Conservation (phyloP, 2,888 invertebrate species). For the Microdon myrmicae region DNA sequence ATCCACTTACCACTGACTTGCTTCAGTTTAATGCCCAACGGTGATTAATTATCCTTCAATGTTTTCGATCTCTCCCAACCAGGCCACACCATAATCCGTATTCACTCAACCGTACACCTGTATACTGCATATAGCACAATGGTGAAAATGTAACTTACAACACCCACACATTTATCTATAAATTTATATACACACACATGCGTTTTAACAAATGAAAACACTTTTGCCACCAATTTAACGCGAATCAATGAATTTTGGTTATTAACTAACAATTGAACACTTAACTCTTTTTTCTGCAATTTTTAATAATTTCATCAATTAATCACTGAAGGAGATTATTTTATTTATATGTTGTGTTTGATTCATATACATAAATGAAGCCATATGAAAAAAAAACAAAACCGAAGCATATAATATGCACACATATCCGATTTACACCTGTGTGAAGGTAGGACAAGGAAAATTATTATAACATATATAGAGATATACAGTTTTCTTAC, state of each 20-base stretch:
- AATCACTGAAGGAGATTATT: conserved; percentile 1
- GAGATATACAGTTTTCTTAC: conserved; percentile 16
- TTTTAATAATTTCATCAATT: conserved; percentile 13
- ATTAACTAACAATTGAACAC: conserved; percentile 12
- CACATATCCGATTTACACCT: conserved; percentile 35
- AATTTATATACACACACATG: conserved; percentile 22
- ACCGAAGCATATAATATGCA: conserved; percentile 25
- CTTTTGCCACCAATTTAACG: conserved; percentile 17
- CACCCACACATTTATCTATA: conserved; percentile 24
- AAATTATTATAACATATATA: conserved; percentile 9
- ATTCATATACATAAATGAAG: conserved; percentile 12
- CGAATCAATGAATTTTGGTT: conserved; percentile 22
- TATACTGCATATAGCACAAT: conserved; percentile 13
- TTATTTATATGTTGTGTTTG: too few species aligned
- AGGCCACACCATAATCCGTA: too few species aligned
- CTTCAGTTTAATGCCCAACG: conserved; percentile 34
- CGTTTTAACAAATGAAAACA: background rate
- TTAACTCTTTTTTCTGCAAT: background rate
- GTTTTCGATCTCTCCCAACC: conserved; percentile 25
- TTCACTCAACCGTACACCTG: conserved; percentile 16
- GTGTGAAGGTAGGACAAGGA: conserved; percentile 4
- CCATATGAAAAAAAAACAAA: conserved; percentile 13
- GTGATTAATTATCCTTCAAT: conserved; percentile 49
- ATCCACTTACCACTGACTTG: conserved; percentile 40
- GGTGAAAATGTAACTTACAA: conserved; percentile 34